Evolutionary conservation across 2,797 vertebrate species (phyloP).

Genomic region (Pelochelys cantorii): DNA sequence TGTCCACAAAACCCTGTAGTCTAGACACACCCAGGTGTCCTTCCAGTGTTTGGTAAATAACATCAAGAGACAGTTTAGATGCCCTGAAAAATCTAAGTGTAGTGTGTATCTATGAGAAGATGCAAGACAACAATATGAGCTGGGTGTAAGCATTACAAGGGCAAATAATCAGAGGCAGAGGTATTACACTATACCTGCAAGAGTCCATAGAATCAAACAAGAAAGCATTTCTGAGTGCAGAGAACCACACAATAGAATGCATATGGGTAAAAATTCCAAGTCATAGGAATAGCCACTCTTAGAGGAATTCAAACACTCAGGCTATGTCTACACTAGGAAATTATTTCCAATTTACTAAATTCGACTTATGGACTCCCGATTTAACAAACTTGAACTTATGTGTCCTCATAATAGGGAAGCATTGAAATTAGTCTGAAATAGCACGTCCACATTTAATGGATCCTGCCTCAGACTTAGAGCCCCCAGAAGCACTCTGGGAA

Average conservation of each 20-base stretch:
- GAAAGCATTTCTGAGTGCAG: rapidly evolving
- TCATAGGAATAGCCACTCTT: not conserved
- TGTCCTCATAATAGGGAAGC: too few relatives aligned
- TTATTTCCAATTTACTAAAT: too few relatives aligned
- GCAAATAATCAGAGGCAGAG: not conserved
- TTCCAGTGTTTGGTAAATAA: not conserved
- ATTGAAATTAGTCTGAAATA: too few relatives aligned
- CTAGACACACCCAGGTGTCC: not conserved
- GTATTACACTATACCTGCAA: not conserved
- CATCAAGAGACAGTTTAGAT: not conserved
- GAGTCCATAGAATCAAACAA: not conserved
- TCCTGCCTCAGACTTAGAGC: too few relatives aligned
- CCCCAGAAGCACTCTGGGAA: too few relatives aligned
- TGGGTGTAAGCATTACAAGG: not conserved
- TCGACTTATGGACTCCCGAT: too few relatives aligned
- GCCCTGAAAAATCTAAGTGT: not conserved
- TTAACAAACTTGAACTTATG: too few relatives aligned
- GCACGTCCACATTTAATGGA: too few relatives aligned
- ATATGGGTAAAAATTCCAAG: rapidly evolving
- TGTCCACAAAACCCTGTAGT: too few relatives aligned
- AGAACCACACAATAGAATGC: not conserved
- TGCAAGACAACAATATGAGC: not conserved
- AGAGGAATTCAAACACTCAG: rapidly evolving
- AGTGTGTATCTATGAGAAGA: not conserved
- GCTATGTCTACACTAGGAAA: too few relatives aligned